Conservation (phyloP, 1,140 invertebrate genomes). For the Dreissena polymorpha region DNA sequence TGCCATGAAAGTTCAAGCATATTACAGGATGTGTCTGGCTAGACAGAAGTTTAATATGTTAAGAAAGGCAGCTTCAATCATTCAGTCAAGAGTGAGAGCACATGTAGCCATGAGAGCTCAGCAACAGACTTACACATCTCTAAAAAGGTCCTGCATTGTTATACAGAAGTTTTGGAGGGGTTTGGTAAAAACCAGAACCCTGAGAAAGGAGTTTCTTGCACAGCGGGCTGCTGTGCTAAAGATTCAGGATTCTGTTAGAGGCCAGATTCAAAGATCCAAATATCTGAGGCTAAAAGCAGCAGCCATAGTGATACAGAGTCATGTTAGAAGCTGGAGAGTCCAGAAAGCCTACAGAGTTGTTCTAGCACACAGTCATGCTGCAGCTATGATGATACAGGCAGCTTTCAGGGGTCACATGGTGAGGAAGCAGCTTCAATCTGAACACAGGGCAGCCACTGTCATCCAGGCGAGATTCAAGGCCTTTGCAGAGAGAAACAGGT, state of each 20-base stretch:
- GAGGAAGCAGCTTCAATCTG: conserved; percentile 37
- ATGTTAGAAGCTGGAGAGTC: conserved; percentile 39
- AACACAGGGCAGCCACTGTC: conserved; percentile 29
- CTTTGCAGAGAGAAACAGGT: conserved; percentile 49
- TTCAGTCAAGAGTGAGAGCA: conserved; percentile 57
- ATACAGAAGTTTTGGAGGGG: neutral
- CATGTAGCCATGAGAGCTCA: conserved; percentile 17
- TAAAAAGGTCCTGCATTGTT: neutral
- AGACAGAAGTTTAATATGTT: conserved; percentile 31
- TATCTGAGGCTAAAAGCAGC: conserved; percentile 53
- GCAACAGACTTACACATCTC: neutral
- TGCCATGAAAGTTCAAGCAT: conserved; percentile 43
- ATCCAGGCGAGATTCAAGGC: conserved; percentile 63
- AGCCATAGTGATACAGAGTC: conserved; percentile 54
- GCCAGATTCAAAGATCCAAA: conserved; percentile 34
- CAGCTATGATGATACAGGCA: conserved; percentile 55
- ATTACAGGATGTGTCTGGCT: conserved; percentile 22
- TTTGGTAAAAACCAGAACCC: neutral
- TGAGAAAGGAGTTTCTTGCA: conserved; percentile 35
- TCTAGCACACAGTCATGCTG: conserved; percentile 19
- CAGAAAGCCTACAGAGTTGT: neutral
- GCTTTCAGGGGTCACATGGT: conserved; percentile 42
- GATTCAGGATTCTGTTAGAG: conserved; percentile 56
- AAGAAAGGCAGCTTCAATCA: conserved; percentile 35
- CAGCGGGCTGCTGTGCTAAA: conserved; percentile 38